Evolutionary conservation across 2,888 invertebrate genomes (phyloP).

Genomic region (Mesorhabditis belari): DNA sequence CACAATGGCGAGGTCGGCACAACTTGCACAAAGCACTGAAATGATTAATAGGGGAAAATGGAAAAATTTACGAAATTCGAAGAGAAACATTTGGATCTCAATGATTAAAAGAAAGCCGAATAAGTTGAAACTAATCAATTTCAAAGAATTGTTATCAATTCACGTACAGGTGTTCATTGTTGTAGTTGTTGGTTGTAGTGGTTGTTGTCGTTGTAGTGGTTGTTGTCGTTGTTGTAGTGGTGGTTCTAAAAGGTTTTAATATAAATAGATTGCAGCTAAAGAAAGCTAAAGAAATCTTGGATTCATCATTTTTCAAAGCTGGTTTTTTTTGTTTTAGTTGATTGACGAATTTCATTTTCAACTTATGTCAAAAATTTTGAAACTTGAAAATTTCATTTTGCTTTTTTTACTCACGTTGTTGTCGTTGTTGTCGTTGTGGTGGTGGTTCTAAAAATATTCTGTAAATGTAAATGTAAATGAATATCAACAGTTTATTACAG

Average conservation of each 20-base stretch:
- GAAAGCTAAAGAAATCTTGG: not conserved
- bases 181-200: no score
- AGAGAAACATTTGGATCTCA: no score
- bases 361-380: not conserved
- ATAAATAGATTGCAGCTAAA: not conserved
- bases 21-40: no score
- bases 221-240: not conserved
- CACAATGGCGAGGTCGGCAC: no score
- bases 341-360: not conserved
- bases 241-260: not conserved
- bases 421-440: not conserved
- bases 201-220: not conserved
- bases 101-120: no score
- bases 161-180: no score
- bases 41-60: no score
- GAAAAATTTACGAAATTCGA: no score
- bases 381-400: not conserved
- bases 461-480: no score
- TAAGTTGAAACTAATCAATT: no score
- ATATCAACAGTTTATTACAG: no score
- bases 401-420: not conserved
- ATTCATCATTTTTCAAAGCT: not conserved
- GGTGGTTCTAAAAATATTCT: not conserved
- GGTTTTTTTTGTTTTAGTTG: not conserved
- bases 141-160: no score